Base-by-base conservation (phyloP, 2,797 vertebrate species). In the Poecilia wingei region DNA sequence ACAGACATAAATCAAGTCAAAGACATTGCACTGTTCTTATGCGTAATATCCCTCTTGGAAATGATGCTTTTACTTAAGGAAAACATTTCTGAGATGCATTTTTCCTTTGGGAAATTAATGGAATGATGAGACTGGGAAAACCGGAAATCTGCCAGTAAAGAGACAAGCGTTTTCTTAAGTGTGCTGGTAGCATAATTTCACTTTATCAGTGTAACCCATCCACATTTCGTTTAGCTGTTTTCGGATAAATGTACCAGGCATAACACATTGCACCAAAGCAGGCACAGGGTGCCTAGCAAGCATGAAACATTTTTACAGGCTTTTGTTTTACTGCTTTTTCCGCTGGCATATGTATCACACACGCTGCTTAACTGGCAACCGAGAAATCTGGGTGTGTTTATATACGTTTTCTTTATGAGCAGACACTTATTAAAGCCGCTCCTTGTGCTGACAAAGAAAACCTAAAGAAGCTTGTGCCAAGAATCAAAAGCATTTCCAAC, bases 291-390 rank as follows among this genome's bases (percentile, higher is more conserved):
- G 25, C 72, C 83, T 79, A 85, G 76, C 87, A 75, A 70, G 82
- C 86, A 12, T 31, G 3, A 82, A 59, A 81, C 46, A 1, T 81
- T 93, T 70, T 94, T 91, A 91, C 74, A 66, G 88, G 74, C 57
- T 71, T 88, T 89, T 76, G 69, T 87, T 93, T 93, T 92, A 92
- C 85, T 72, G 46, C 90, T 82, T 91, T 94, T 94, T 92, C 92
- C 91, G 10, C 84, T 61, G 78, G 84, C 74, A 85, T 86, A 81
- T 77, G 79, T 79, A 86, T 72, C 57, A 76, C 82, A 79, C 87
- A 82, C 84, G 78, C 75, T 71, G 82, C 78, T 84, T 70, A 82
- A 88, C 72, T 75, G 76, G 82, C 83, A 83, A 76, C 76, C 18
- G 74, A 46, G 39, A 82, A 77, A 81, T 49, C 33, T 75, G 76